Evolutionary conservation across 2,113 vertebrate genomes (phyloP), one percentile per base, ranked within the genome.

Genomic region (Aspiorhynchus laticeps): DNA sequence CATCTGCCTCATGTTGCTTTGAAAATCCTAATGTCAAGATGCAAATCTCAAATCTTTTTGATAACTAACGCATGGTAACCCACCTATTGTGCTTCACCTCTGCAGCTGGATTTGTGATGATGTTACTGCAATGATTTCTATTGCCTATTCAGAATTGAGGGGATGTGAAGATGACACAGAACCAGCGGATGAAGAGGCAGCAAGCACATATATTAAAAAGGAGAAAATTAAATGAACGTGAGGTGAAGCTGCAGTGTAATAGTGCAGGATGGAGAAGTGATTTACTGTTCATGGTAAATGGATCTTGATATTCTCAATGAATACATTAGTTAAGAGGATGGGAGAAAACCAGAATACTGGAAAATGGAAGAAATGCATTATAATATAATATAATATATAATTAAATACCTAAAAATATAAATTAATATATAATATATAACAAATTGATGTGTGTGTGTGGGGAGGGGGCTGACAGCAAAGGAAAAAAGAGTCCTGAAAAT

Each of bases 71-170:
- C 8, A 73, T 38, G 73, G 73, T 38, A 75, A 75, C 24, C 38
- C 12, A 46, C 38, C 38, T 26, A n/a, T 4, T 75, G 24, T 2
- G 12, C 6, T 75, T 75, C 24, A 46, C 73, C 73, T 46, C 2
- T 75, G 73, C 73, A n/a, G 73, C 24, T 75, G 73, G 38, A 43
- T 75, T 43, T 75, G 71, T 74, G 38, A n/a, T n/a, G 36, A 43
- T 24, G 38, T 43, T 43, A 2, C 21, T 74, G 21, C 21, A 12
- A 19, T n/a, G 36, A 36, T 5, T 14, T 41, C 5, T 41, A 74
- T 74, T 74, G 2, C 71, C 5, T n/a, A 24, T n/a, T 74, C 10
- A n/a, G 38, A 38, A 6, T 12, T 74, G 71, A 41, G 43, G 38
- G 31, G 21, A 74, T 43, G 9, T n/a, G 21, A 41, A 24, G 36